A percentile compares a stretch with the other conserved stretches of the same genome.
phyloP scores from a whole-genome alignment of 1,140 invertebrate genomes.

The Anastrepha ludens region DNA sequence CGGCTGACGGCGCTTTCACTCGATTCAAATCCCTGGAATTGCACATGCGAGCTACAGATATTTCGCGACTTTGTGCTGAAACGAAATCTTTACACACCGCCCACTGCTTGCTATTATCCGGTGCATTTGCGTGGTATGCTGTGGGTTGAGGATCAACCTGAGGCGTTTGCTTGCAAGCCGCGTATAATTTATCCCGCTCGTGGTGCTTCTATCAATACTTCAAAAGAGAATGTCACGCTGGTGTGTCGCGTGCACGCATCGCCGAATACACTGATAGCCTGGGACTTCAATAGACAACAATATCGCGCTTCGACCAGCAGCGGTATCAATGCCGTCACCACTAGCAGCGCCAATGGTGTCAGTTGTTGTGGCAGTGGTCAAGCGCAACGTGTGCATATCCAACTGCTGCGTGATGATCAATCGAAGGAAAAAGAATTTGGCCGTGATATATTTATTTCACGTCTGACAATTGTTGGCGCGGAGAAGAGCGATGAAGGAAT shows the following conservation, averaged over 20 bases:
- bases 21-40: constrained; percentile 89
- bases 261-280: constrained; percentile 82
- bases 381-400: constrained; percentile 61
- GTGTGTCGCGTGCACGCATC: constrained; percentile 85
- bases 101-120: constrained; percentile 83
- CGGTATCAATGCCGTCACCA: neutral
- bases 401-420: constrained; percentile 62
- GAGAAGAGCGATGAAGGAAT: constrained; percentile 86
- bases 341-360: neutral
- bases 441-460: constrained; percentile 63
- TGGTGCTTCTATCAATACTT: constrained; percentile 77
- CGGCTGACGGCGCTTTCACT: constrained; percentile 84
- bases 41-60: constrained; percentile 86
- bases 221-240: constrained; percentile 82
- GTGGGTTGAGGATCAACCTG: constrained; percentile 82
- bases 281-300: constrained; percentile 80
- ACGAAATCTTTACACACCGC: constrained; percentile 79
- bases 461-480: constrained; percentile 84
- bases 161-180: constrained; percentile 89
- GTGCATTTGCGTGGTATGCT: constrained; percentile 78
- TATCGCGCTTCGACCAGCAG: constrained; percentile 55
- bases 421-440: constrained; percentile 60
- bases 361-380: constrained; percentile 56
- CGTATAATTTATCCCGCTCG: constrained; percentile 79
- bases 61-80: constrained; percentile 85